Conservation (phyloP, 2,113 vertebrate species). For the Erpornis zantholeuca region DNA sequence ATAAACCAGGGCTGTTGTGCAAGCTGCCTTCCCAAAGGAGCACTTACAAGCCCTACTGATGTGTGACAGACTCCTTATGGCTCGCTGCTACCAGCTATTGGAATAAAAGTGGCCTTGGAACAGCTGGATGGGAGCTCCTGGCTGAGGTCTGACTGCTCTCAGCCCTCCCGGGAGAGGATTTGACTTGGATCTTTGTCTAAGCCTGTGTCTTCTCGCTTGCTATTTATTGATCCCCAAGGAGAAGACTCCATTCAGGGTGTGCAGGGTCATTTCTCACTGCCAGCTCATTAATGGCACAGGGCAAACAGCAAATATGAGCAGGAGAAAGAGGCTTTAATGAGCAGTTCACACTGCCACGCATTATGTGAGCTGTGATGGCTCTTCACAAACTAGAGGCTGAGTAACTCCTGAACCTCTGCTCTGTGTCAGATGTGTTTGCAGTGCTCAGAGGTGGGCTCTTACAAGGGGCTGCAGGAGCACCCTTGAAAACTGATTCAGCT, state of each 20-base stretch:
- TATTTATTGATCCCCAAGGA: neutral
- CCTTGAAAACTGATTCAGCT: neutral
- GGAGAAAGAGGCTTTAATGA: neutral
- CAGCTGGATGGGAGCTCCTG: neutral
- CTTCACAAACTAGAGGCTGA: neutral
- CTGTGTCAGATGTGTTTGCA: neutral
- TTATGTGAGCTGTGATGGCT: neutral
- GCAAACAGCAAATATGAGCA: neutral
- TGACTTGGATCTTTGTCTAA: neutral
- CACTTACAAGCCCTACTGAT: neutral
- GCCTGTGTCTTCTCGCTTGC: neutral
- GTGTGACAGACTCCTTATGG: neutral
- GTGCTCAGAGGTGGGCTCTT: neutral
- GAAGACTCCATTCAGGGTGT: neutral
- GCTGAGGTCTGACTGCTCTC: neutral
- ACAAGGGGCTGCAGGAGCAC: neutral
- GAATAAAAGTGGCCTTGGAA: neutral
- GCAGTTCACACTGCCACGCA: neutral
- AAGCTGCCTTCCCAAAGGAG: neutral
- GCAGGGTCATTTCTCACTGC: neutral
- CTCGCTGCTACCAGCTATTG: neutral
- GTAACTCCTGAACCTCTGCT: neutral
- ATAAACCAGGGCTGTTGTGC: constrained; percentile 11
- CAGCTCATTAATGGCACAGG: neutral
- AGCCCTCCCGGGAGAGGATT: neutral